A percentile compares a stretch with the other conserved stretches of the same genome.
phyloP scores from a whole-genome alignment of 2,888 invertebrate genomes.

The Rotaria sp. region DNA sequence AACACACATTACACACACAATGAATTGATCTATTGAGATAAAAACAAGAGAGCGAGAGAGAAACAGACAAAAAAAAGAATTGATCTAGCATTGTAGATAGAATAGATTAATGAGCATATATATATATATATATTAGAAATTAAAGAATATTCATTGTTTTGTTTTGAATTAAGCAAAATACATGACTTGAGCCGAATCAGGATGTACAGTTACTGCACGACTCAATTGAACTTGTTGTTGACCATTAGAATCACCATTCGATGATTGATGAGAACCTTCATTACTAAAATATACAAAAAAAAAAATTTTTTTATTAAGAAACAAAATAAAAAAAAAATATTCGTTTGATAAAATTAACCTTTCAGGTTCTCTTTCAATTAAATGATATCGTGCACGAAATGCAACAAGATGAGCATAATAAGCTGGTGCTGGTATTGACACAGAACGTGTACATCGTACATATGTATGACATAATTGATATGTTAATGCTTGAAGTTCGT shows the following conservation, averaged over 20 bases:
- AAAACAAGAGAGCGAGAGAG: background rate
- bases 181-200: constrained; percentile 99
- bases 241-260: constrained; percentile 34
- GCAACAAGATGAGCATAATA: constrained; percentile 86
- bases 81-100: constrained; percentile 14
- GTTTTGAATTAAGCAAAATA: constrained; percentile 76
- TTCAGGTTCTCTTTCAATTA: constrained; percentile 97
- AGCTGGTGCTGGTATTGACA: constrained; percentile 46
- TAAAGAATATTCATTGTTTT: background rate
- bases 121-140: no score
- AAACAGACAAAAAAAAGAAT: background rate
- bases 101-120: constrained; percentile 6
- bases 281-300: background rate
- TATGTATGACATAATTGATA: constrained; percentile 43
- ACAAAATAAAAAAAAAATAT: no score
- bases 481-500: constrained; percentile 43
- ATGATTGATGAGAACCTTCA: constrained; percentile 39
- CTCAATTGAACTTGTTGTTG: constrained; percentile 38
- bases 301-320: background rate
- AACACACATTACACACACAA: constrained; percentile 11
- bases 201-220: constrained; percentile 93
- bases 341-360: background rate
- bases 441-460: constrained; percentile 41
- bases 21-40: constrained; percentile 29
- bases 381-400: constrained; percentile 93